Percentiles rank a stretch among this genome's conserved stretches.
Evolutionary conservation across 2,113 vertebrate species (phyloP).

Genomic region (Boleophthalmus pectinirostris): DNA sequence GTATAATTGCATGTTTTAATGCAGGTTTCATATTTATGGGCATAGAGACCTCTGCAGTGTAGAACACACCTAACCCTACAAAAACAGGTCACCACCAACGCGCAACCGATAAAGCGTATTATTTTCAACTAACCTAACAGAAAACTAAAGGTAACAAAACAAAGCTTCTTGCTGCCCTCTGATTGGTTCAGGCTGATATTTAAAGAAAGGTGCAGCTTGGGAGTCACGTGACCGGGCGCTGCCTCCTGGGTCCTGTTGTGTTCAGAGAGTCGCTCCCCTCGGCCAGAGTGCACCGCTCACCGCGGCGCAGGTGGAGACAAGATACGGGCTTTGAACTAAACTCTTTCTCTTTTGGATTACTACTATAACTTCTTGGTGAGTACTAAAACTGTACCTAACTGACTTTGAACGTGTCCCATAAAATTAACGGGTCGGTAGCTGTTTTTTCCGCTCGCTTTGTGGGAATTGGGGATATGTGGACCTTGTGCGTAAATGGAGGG

Average conservation of each 20-base stretch:
- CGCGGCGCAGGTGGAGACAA: slow-evolving; percentile 59
- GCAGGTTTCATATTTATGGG: background rate
- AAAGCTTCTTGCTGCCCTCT: background rate
- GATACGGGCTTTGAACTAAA: slow-evolving; percentile 7
- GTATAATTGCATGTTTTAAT: too few species aligned
- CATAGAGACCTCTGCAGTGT: background rate
- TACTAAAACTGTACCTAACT: background rate
- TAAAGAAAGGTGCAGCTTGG: slow-evolving; percentile 25
- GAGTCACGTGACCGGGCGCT: slow-evolving; percentile 46
- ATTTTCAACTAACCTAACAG: background rate
- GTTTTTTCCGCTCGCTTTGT: slow-evolving; percentile 16
- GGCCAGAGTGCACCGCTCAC: slow-evolving; percentile 24
- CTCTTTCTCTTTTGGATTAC: background rate
- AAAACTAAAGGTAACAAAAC: background rate
- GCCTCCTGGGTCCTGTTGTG: slow-evolving; percentile 9
- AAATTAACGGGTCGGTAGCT: background rate
- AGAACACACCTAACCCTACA: too few species aligned
- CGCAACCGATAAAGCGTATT: background rate
- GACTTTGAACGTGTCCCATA: background rate
- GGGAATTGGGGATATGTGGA: slow-evolving; percentile 26
- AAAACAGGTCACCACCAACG: too few species aligned
- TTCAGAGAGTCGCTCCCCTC: slow-evolving; percentile 24
- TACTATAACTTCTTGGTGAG: slow-evolving; percentile 34
- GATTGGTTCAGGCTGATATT: slow-evolving; percentile 16
- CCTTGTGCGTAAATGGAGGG: slow-evolving; percentile 6